These are phyloP conservation scores for Phylloscopus collybita DNA, from an alignment of 2,797 vertebrate species.

Conservation along the genomic window DNA sequence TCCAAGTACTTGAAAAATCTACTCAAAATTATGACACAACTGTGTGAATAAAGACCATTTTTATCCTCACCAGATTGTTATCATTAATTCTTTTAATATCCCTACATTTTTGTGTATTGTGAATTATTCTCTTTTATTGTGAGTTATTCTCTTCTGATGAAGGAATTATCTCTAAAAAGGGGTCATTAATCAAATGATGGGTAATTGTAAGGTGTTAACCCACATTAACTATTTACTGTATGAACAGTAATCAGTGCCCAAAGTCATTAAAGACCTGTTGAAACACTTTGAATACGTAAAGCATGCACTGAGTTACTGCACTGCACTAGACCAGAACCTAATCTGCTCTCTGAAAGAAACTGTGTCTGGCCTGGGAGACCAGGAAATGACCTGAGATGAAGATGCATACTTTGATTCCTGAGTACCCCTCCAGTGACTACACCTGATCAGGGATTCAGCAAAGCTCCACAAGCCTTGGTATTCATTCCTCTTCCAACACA, in stretches of 20 bases:
- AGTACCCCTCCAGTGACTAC: not conserved
- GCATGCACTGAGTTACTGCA: not conserved
- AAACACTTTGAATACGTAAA: not conserved
- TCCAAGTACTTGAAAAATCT: not conserved
- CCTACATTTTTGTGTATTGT: not conserved
- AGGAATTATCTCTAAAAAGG: not conserved
- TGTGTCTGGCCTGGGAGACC: not conserved
- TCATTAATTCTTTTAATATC: not conserved
- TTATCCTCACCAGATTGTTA: not conserved
- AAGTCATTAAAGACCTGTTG: not conserved
- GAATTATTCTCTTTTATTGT: not conserved
- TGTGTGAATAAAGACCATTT: not conserved
- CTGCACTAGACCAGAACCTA: not conserved
- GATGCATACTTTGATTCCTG: accelerated
- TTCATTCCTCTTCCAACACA: not conserved
- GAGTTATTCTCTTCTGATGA: not conserved
- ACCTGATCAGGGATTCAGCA: not conserved
- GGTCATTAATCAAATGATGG: not conserved
- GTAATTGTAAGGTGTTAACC: not conserved
- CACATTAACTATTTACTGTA: not conserved
- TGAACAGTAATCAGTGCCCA: not conserved
- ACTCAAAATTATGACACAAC: not conserved
- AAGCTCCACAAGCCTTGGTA: not conserved
- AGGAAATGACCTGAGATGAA: not conserved
- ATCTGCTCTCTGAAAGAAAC: not conserved